These are phyloP conservation scores for Lamprotornis superbus DNA, from an alignment of 2,113 vertebrate genomes.

Conservation along the genomic window DNA sequence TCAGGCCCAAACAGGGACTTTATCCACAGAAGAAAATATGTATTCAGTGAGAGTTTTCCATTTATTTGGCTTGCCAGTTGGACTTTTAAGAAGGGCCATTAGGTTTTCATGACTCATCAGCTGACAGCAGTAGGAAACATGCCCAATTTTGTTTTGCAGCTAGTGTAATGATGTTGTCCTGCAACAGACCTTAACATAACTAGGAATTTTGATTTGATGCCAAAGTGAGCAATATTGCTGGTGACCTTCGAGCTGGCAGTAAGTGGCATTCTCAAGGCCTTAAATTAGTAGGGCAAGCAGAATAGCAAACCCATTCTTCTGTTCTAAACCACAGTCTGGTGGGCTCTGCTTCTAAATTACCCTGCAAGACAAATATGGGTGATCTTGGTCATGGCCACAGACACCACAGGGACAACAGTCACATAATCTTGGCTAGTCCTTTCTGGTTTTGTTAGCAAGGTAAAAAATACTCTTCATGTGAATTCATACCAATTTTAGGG, in stretches of 20 bases:
- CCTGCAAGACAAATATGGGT: background rate
- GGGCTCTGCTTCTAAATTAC: constrained; percentile 34
- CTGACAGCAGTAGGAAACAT: constrained; percentile 33
- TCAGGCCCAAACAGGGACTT: background rate
- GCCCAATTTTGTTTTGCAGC: constrained; percentile 53
- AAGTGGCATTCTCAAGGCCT: constrained; percentile 68
- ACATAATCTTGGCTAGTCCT: constrained; percentile 1
- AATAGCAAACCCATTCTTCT: constrained; percentile 47
- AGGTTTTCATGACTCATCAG: constrained; percentile 45
- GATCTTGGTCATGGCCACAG: background rate
- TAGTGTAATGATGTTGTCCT: constrained; percentile 52
- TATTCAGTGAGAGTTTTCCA: background rate
- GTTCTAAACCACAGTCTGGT: constrained; percentile 1
- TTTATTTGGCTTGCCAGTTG: background rate
- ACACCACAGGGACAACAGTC: background rate
- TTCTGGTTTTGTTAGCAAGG: constrained; percentile 35
- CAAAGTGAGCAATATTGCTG: constrained; percentile 63
- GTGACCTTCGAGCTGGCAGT: constrained; percentile 60
- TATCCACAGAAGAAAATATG: background rate
- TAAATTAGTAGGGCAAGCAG: constrained; percentile 59
- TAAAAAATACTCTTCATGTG: background rate
- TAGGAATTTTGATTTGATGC: constrained; percentile 58
- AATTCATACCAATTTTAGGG: background rate
- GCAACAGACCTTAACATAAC: constrained; percentile 50
- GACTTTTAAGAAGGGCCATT: constrained; percentile 22